Conservation (phyloP, 2,113 vertebrate species). For the Gnathonemus echidnorhynchus region DNA sequence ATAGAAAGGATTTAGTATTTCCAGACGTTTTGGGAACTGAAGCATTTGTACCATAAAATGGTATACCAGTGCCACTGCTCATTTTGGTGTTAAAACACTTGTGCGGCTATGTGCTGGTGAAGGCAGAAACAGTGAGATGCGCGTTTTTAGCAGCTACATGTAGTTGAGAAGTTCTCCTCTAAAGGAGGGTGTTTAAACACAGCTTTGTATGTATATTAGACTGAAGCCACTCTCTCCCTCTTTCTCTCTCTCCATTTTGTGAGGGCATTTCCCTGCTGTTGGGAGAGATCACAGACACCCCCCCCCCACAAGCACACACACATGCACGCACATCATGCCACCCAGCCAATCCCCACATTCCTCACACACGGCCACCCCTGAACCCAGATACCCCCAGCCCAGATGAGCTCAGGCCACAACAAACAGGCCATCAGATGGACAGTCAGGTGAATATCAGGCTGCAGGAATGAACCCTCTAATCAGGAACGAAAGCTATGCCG, state of each 20-base stretch:
- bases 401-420: not conserved
- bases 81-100: not conserved
- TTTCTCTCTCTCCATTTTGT: conserved; percentile 54
- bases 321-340: not conserved
- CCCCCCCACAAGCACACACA: conserved; percentile 42
- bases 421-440: not conserved
- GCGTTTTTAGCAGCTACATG: conserved; percentile 22
- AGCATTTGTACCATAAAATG: not conserved
- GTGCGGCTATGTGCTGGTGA: not conserved
- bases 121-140: conserved; percentile 28
- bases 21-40: not conserved
- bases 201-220: conserved; percentile 40
- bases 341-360: not conserved
- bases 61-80: not conserved
- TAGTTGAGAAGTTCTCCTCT: not conserved
- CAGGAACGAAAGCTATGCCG: conserved; percentile 45
- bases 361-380: not conserved
- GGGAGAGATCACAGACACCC: conserved; percentile 60
- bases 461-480: conserved; percentile 68
- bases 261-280: conserved; percentile 59
- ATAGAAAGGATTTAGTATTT: conserved; percentile 4
- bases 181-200: not conserved
- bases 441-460: conserved; percentile 56
- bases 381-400: not conserved
- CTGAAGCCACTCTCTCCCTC: conserved; percentile 56